Evolutionary conservation across 2,797 vertebrate species (phyloP), one percentile per base, ranked within the genome.

Genomic region (Gobionotothen gibberifrons): DNA sequence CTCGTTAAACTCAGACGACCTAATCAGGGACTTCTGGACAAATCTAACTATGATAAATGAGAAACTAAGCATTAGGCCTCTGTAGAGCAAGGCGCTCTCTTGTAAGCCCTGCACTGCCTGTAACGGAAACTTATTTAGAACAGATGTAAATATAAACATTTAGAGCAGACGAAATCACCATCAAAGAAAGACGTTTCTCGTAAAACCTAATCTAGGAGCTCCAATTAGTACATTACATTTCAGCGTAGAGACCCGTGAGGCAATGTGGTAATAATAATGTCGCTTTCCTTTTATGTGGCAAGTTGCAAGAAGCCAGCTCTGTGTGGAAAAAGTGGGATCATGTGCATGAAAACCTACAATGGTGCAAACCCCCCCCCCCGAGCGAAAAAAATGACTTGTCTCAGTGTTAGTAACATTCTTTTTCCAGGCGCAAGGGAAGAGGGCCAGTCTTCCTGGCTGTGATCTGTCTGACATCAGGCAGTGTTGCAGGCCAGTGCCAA

Each of bases 401-500:
- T 74, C 78, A 68, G 79, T 67, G 70, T 78, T 76, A 58, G 79
- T 88, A 85, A 79, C 66, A 54, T 74, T 80, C 78, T 79, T 87
- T 87, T 90, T 92, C 88, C 88, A 89, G 80, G 49, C 85, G 78
- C 54, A n/a, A 79, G 85, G 89, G 79, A 91, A 88, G 81, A 82
- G 72, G 76, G 82, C 85, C 89, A 90, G 89, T 88, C 85, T 69
- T 75, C 71, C 83, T 89, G 91, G 88, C 90, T 87, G 87, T 86
- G 90, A 92, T 91, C 83, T 84, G 85, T 86, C 90, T 92, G 91
- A 91, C 91, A 91, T 92, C 86, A 90, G 90, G 83, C 87, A 54
- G 74, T 42, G 81, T 81, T 84, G 63, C 82, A 61, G 74, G 74
- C 86, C 79, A 49, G 79, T 76, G 90, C 91, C 89, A 89, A 90